Base-by-base conservation (phyloP, 2,888 invertebrate genomes). In the Pocota personata region DNA sequence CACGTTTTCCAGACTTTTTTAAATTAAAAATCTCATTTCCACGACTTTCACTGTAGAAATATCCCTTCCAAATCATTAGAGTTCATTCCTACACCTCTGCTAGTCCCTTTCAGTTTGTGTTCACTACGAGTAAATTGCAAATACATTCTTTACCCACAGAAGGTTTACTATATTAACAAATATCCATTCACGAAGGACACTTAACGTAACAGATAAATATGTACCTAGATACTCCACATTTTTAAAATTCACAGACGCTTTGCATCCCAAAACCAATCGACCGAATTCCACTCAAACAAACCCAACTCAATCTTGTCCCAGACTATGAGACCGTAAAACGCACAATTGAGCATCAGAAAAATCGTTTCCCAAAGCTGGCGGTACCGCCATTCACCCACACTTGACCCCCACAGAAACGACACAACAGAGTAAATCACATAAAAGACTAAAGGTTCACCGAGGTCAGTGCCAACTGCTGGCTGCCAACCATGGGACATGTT, bases 401-500 rank as follows among this genome's bases (percentile, higher is more conserved):
- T 82, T 82, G 48, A 82, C 69, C 76, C 58, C 7, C 32, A 5
- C 7, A 30, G n/a, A 21, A 35, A 5, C 6, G 43, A 5, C 12
- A 50, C 10, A 52, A 50, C 10, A 52, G 52, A 67, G 35, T 64
- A 80, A 82, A 62, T 69, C 75, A 60, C 73, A 46, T 60, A 46
- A 32, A 64, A 30, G 40, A 60, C 52, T 35, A 2, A 24, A 30
- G 64, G 82, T 76, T 82, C 82, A 77, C 40, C 24, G 82, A 76
- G 82, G 82, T 82, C 82, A 77, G 75, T 73, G 58, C 50, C 57
- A 72, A 64, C 52, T 35, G 12, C 60, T 12, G 40, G 7, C 27
- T 14, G 30, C 57, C 50, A 78, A 71, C 57, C 35, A 55, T 62
- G 43, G 43, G 64, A 75, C 55, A 62, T 8, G 19, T 27, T 43